These are phyloP conservation scores for Ictalurus furcatus DNA, from an alignment of 2,113 vertebrate species.

Conservation along the genomic window DNA sequence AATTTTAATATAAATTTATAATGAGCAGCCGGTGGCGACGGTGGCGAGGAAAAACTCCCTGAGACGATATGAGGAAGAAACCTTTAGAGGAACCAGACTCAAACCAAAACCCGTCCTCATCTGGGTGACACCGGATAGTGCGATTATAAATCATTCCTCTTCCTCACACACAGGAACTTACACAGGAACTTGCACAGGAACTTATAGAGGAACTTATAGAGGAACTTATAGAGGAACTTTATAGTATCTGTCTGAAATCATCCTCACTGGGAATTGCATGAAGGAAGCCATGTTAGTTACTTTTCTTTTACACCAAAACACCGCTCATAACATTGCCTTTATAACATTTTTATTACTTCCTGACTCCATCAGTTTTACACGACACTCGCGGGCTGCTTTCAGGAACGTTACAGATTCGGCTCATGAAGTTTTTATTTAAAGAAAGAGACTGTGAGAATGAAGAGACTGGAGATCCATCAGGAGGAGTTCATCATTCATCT, in stretches of 20 bases:
- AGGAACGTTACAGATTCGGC: not conserved
- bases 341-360: not conserved
- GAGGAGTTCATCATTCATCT: not conserved
- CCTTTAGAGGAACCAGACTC: too few relatives aligned
- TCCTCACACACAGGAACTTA: not conserved
- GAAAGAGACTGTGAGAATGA: slow-evolving; percentile 11
- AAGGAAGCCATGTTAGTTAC: not conserved
- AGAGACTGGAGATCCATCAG: not conserved
- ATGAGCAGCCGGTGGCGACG: too few relatives aligned
- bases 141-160: not conserved
- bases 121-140: too few relatives aligned
- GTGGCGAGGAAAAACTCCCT: too few relatives aligned
- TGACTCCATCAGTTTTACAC: not conserved
- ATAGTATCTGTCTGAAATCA: not conserved
- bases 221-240: not conserved
- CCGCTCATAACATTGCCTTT: not conserved
- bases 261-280: not conserved
- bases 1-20: too few relatives aligned
- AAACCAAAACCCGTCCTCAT: too few relatives aligned
- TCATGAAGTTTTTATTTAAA: not conserved
- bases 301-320: not conserved
- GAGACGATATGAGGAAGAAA: too few relatives aligned
- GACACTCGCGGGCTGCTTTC: not conserved
- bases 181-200: not conserved
- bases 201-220: not conserved